Conservation (phyloP, 2,113 vertebrate genomes). For the Syrrhaptes paradoxus region DNA sequence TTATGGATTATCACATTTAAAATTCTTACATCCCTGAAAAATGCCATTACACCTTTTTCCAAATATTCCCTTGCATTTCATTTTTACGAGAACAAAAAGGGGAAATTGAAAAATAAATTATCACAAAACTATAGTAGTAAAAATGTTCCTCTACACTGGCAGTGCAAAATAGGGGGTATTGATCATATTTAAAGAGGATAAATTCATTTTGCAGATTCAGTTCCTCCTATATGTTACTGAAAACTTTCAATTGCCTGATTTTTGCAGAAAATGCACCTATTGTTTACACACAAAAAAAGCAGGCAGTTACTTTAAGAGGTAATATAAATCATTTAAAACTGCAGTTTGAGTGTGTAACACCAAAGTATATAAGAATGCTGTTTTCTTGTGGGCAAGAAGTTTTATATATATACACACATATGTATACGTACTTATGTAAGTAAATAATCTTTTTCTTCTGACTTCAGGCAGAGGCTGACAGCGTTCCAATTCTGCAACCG, state of each 20-base stretch:
- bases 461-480: constrained; percentile 76
- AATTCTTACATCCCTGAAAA: not conserved
- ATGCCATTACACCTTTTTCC: not conserved
- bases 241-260: not conserved
- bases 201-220: not conserved
- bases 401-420: not conserved
- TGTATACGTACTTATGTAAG: not conserved
- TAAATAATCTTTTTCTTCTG: not conserved
- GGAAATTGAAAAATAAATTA: not conserved
- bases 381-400: not conserved
- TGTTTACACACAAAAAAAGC: not conserved
- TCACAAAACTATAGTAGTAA: not conserved
- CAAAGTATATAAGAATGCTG: not conserved
- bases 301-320: not conserved
- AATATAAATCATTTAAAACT: not conserved
- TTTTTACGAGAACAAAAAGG: not conserved
- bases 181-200: not conserved
- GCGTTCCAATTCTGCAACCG: constrained; percentile 44
- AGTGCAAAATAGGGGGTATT: not conserved
- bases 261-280: not conserved
- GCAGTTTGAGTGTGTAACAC: not conserved
- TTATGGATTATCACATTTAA: not conserved
- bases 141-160: not conserved
- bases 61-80: not conserved
- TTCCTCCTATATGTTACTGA: not conserved